Conservation (phyloP, 2,888 invertebrate genomes). For the Tolmerus cingulatus region DNA sequence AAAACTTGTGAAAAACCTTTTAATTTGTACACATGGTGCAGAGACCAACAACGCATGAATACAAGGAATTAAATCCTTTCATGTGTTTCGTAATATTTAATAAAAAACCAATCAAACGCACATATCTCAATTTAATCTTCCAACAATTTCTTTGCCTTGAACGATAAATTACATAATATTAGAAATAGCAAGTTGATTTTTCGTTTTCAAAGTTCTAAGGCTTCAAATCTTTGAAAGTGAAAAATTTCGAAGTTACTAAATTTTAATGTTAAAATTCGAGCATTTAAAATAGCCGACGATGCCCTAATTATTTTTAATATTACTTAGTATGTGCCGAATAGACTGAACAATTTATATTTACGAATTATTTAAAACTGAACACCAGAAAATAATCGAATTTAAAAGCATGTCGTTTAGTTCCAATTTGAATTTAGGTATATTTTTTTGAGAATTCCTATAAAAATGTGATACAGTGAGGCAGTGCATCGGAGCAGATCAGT, state of each 20-base stretch:
- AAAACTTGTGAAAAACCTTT: too few relatives aligned
- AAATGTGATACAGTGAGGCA: conserved; percentile 15
- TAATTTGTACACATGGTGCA: too few relatives aligned
- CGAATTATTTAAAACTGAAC: not conserved
- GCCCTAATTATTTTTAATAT: too few relatives aligned
- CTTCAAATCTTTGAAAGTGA: too few relatives aligned
- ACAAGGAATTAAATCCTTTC: too few relatives aligned
- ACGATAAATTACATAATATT: not conserved
- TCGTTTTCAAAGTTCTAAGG: too few relatives aligned
- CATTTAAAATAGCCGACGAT: too few relatives aligned
- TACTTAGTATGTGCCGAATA: too few relatives aligned
- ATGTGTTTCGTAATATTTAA: not conserved
- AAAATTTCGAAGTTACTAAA: too few relatives aligned
- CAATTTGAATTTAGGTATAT: not conserved
- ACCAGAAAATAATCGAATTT: not conserved
- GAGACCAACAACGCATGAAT: too few relatives aligned
- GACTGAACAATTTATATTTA: not conserved
- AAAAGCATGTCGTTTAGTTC: not conserved
- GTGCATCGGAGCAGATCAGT: not conserved
- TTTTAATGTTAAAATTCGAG: too few relatives aligned
- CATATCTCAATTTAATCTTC: not conserved
- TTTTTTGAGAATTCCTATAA: conserved; percentile 22
- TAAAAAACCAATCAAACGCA: not conserved
- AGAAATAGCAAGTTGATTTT: not conserved
- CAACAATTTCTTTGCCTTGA: not conserved